Evolutionary conservation across 2,797 vertebrate genomes (phyloP).

Genomic region (Merluccius polli): DNA sequence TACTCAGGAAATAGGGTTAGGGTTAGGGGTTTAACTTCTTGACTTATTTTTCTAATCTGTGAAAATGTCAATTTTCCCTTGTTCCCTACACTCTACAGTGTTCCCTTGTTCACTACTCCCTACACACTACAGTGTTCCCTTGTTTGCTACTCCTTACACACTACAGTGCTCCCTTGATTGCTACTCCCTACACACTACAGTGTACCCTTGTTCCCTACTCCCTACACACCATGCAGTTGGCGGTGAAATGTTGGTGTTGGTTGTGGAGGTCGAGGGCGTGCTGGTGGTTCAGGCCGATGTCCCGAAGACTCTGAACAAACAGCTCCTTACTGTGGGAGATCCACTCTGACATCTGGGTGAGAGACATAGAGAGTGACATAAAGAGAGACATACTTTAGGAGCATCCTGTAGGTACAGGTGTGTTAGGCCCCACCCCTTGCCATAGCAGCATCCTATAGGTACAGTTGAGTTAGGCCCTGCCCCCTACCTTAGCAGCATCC

Average conservation of each 20-base stretch:
- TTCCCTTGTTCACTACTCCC: too few relatives aligned
- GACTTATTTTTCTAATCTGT: too few relatives aligned
- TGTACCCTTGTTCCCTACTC: too few relatives aligned
- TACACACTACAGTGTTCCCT: too few relatives aligned
- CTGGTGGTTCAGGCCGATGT: slow-evolving; percentile 93
- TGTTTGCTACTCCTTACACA: too few relatives aligned
- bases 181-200: too few relatives aligned
- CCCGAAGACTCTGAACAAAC: slow-evolving; percentile 90
- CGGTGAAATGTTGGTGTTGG: slow-evolving; percentile 97
- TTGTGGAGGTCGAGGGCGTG: slow-evolving; percentile 92
- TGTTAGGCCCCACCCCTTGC: too few relatives aligned
- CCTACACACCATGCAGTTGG: slow-evolving; percentile 90
- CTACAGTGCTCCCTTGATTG: too few relatives aligned
- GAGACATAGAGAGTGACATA: slow-evolving; percentile 17
- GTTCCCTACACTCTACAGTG: too few relatives aligned
- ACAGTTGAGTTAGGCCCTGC: slow-evolving; percentile 43
- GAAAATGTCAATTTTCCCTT: too few relatives aligned
- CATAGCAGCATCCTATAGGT: slow-evolving; percentile 43
- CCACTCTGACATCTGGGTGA: slow-evolving; percentile 91
- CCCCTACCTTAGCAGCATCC: slow-evolving; percentile 91
- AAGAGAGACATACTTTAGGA: slow-evolving; percentile 4
- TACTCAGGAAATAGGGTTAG: too few relatives aligned
- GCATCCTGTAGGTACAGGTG: background rate
- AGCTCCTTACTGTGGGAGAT: slow-evolving; percentile 97
- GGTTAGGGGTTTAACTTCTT: too few relatives aligned